Percentiles rank a stretch among this genome's conserved stretches.
phyloP scores from a whole-genome alignment of 2,888 invertebrate genomes.

The Globia sparganii region DNA sequence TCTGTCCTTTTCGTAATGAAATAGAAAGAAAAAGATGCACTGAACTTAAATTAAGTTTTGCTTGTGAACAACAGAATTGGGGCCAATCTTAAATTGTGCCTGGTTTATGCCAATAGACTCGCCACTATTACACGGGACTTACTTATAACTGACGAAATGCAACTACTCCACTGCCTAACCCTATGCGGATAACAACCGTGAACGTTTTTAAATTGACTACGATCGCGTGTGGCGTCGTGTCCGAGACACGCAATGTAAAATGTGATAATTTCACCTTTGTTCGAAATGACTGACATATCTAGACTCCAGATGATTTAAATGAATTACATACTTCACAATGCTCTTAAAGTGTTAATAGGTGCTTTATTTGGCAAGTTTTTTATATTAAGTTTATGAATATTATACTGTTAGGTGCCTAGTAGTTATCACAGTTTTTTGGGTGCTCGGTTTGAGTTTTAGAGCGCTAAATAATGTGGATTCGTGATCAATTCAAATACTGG shows the following conservation, averaged over 20 bases:
- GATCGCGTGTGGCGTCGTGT: slow-evolving; percentile 59
- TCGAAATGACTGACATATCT: slow-evolving; percentile 56
- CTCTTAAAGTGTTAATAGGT: slow-evolving; percentile 41
- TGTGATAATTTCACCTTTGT: slow-evolving; percentile 61
- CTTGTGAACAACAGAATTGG: too few species aligned
- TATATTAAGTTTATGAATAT: slow-evolving; percentile 14
- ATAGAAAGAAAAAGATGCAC: too few species aligned
- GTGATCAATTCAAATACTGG: background rate
- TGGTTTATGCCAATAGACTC: background rate
- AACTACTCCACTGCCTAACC: background rate
- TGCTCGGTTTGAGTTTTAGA: slow-evolving; percentile 8
- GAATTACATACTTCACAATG: slow-evolving; percentile 34
- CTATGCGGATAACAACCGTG: background rate
- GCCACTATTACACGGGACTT: background rate
- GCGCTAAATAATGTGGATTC: background rate
- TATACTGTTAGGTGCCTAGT: slow-evolving; percentile 17
- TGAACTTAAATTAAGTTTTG: too few species aligned
- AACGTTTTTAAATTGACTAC: slow-evolving; percentile 23
- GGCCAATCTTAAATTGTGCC: background rate
- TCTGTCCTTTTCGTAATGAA: too few species aligned
- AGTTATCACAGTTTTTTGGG: slow-evolving; percentile 4
- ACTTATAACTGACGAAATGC: background rate
- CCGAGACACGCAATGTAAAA: slow-evolving; percentile 62
- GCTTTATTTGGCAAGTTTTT: slow-evolving; percentile 32
- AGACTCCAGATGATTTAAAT: slow-evolving; percentile 47